These are phyloP conservation scores for Ochropleura leucogaster DNA, from an alignment of 2,888 invertebrate genomes.

Conservation along the genomic window DNA sequence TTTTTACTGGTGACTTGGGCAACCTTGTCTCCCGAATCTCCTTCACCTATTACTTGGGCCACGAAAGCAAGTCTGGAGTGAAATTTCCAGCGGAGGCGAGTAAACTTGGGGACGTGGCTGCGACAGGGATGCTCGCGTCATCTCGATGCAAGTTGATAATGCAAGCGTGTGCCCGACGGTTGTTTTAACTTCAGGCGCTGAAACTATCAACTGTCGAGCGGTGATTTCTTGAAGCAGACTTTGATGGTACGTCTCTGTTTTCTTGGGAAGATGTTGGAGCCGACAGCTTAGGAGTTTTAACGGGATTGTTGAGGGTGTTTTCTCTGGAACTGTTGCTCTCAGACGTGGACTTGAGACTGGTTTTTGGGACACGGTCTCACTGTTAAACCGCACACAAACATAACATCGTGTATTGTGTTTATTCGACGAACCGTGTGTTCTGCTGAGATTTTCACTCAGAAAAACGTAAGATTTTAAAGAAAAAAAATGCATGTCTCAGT, in stretches of 20 bases:
- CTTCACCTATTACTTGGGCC: constrained; percentile 68
- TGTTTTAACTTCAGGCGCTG: constrained; percentile 75
- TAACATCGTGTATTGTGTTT: not conserved
- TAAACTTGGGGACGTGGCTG: constrained; percentile 88
- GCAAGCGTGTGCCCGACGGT: constrained; percentile 75
- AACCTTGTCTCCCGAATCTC: constrained; percentile 28
- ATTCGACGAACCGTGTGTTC: too few species aligned
- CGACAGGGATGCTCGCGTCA: constrained; percentile 87
- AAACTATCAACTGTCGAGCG: constrained; percentile 68
- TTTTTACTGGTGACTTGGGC: not conserved
- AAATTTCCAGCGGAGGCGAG: constrained; percentile 87
- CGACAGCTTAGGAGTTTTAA: not conserved
- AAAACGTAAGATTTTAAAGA: not conserved
- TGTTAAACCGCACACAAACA: not conserved
- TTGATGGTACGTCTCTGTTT: constrained; percentile 51
- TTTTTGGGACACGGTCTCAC: not conserved
- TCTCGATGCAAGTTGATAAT: constrained; percentile 87
- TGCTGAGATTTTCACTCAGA: too few species aligned
- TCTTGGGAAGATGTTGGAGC: constrained; percentile 26
- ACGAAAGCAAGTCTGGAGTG: constrained; percentile 84
- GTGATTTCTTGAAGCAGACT: constrained; percentile 61
- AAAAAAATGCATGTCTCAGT: not conserved
- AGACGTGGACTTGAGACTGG: not conserved
- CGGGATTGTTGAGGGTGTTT: not conserved
- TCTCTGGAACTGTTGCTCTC: not conserved